Evolutionary conservation across 2,113 vertebrate species (phyloP).

Genomic region (Chionomys nivalis): DNA sequence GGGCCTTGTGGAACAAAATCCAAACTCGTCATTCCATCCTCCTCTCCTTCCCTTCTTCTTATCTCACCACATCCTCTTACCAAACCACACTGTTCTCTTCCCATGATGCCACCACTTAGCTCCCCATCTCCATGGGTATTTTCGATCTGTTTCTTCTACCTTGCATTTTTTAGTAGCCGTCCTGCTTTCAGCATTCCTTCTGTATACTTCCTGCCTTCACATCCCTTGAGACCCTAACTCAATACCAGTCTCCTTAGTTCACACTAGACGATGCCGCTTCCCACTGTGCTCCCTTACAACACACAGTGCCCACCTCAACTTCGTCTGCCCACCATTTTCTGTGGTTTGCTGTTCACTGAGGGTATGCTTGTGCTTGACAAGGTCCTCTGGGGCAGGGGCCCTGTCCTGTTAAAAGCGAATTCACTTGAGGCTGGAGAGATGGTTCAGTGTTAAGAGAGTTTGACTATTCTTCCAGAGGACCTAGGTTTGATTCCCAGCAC

Average conservation of each 20-base stretch:
- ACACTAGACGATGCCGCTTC: neutral
- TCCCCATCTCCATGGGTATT: neutral
- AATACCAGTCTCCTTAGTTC: neutral
- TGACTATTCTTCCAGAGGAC: neutral
- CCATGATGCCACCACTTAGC: neutral
- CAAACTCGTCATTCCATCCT: neutral
- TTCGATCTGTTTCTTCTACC: neutral
- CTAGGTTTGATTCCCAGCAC: neutral
- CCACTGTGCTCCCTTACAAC: neutral
- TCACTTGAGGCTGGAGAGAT: neutral
- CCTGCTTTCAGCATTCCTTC: neutral
- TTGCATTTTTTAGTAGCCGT: neutral
- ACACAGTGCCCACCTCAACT: accelerated
- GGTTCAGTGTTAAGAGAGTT: neutral
- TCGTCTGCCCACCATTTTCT: neutral
- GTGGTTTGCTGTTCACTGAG: neutral
- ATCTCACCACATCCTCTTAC: neutral
- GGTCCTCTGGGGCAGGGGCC: neutral
- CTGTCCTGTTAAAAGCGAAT: neutral
- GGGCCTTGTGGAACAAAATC: neutral
- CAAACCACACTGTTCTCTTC: neutral
- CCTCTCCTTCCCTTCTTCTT: neutral
- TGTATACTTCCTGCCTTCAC: neutral
- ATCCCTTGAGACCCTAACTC: neutral
- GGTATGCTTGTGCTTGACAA: neutral